Evolutionary conservation across 2,888 invertebrate species (phyloP), one percentile per base, ranked within the genome.

Genomic region (Formica aserva): DNA sequence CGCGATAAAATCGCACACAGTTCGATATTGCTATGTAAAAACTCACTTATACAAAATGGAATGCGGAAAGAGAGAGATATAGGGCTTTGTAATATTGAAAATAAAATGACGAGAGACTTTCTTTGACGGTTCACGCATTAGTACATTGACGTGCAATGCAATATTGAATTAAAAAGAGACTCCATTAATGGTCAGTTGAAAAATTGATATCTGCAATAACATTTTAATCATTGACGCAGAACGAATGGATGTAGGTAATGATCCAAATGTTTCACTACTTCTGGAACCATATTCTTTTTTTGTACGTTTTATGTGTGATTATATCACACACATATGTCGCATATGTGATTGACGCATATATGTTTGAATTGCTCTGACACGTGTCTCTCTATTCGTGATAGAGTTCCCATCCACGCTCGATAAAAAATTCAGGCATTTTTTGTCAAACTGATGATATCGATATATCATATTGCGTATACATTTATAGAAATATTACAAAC

Each of bases 351-450:
- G 8, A 3, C 18, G 26, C n/a, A n/a, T 15, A 65, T 52, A 52
- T 26, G n/a, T 29, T 22, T 52, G 13, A 48, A 55, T 35, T 55
- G 22, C 65, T 65, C 8, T 1, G 48, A 35, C 26, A 35, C 5
- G 13, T 6, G 18, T 15, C 13, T 48, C 35, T 35, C 32, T 32
- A 5, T 52, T 4, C 18, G 3, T 41, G 38, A 76, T 55, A 76
- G 38, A 66, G 48, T 9, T 52, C 29, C n/a, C 13, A 13, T 35
- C 55, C 38, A 55, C 0, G 13, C n/a, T 26, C 26, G 11, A 66
- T 65, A 66, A n/a, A 76, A 65, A 76, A 41, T 67, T 77, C 38
- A 55, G 38, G 3, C 5, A 29, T 66, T 63, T 76, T 66, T 18
- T 66, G 8, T 29, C 26, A 9, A 52, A 4, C 13, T 67, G 15